Conservation (phyloP, 2,113 vertebrate species). For the Semicossyphus pulcher region DNA sequence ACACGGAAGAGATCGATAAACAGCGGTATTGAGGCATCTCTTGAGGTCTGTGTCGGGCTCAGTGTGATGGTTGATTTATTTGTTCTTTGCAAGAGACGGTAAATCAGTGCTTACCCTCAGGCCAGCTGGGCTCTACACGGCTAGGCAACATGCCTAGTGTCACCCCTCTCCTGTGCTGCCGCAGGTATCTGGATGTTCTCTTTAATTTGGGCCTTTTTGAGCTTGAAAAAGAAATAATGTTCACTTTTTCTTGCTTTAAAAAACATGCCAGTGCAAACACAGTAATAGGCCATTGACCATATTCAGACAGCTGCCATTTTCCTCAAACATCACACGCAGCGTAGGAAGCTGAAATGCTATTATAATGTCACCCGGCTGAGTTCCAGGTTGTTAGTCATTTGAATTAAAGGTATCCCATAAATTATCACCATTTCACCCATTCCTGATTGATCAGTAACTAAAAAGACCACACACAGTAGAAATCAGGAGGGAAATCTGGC, state of each 20-base stretch:
- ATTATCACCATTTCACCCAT: no score
- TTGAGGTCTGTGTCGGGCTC: conserved; percentile 79
- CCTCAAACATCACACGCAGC: no score
- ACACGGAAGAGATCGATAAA: conserved; percentile 71
- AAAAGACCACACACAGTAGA: no score
- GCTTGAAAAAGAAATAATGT: conserved; percentile 2
- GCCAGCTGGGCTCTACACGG: conserved; percentile 57
- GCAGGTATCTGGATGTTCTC: conserved; percentile 27
- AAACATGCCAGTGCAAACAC: conserved; percentile 8
- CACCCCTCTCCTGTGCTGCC: conserved; percentile 42
- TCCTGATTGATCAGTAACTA: no score
- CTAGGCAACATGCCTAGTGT: conserved; percentile 69
- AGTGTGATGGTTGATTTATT: conserved; percentile 80
- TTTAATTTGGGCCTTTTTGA: conserved; percentile 39
- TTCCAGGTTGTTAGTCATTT: no score
- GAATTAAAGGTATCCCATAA: no score
- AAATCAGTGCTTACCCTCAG: conserved; percentile 74
- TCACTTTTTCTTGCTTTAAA: conserved; percentile 37
- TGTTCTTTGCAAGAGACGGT: conserved; percentile 72
- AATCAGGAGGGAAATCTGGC: no score
- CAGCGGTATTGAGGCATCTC: conserved; percentile 80
- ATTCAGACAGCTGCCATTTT: background rate
- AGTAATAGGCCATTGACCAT: conserved; percentile 12
- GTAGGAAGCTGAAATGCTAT: no score
- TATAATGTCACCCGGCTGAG: no score